phyloP scores from a whole-genome alignment of 2,797 vertebrate species.

The Myotis vivesi region DNA sequence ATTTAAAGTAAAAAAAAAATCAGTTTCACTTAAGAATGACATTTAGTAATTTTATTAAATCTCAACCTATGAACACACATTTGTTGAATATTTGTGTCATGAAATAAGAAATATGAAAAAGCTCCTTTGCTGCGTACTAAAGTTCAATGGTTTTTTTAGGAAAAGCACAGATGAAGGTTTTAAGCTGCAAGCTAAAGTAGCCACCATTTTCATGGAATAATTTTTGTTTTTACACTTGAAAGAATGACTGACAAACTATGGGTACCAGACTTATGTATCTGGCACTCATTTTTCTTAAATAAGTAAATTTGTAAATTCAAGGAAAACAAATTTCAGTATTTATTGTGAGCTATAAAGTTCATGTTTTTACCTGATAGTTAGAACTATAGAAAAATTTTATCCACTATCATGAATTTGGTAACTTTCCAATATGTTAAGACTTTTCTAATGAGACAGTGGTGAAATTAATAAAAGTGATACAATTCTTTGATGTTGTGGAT shows the following conservation, averaged over 20 bases:
- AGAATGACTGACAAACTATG: neutral
- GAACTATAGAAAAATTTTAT: neutral
- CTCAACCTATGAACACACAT: neutral
- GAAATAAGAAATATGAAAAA: neutral
- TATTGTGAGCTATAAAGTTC: neutral
- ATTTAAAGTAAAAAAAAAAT: neutral
- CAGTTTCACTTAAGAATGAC: neutral
- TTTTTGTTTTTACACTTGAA: neutral
- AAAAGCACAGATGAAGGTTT: neutral
- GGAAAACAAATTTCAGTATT: neutral
- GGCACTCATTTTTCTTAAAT: neutral
- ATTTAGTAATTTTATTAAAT: neutral
- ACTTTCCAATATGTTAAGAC: neutral
- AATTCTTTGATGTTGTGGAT: neutral
- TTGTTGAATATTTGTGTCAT: neutral
- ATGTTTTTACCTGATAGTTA: neutral
- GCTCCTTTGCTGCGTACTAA: neutral
- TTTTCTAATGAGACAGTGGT: neutral
- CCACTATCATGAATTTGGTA: neutral
- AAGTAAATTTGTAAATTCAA: neutral
- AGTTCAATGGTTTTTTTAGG: neutral
- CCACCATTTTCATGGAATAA: neutral
- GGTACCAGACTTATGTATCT: neutral
- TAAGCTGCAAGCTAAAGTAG: slow-evolving; percentile 5
- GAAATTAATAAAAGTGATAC: neutral